Conservation (phyloP, 2,888 invertebrate species). For the Lamellibrachia columna region DNA sequence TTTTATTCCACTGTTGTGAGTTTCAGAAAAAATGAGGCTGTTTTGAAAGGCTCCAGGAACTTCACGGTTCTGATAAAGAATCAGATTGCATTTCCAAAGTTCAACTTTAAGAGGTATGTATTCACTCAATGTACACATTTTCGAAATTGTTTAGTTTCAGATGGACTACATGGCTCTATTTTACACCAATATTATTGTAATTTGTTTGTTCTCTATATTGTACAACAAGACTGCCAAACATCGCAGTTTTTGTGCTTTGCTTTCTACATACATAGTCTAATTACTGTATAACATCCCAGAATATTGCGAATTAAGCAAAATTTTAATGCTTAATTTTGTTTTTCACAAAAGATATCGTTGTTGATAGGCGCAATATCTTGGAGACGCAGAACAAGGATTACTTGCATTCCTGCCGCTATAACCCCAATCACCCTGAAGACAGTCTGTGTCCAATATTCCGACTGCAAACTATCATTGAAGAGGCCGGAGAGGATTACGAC, state of each 20-base stretch:
- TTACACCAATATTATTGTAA: too few species aligned
- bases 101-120: constrained; percentile 59
- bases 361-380: constrained; percentile 59
- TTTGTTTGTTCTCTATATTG: too few species aligned
- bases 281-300: too few species aligned
- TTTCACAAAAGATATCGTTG: not conserved
- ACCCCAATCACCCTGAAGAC: constrained; percentile 44
- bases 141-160: too few species aligned
- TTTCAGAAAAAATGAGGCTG: constrained; percentile 49
- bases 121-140: too few species aligned
- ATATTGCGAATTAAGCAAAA: too few species aligned
- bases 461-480: constrained; percentile 52
- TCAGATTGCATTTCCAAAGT: constrained; percentile 67
- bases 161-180: not conserved
- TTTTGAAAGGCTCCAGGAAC: constrained; percentile 50
- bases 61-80: constrained; percentile 69
- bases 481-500: constrained; percentile 47
- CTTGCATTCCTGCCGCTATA: constrained; percentile 53
- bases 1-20: not conserved
- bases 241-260: not conserved
- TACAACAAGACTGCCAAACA: too few species aligned
- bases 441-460: constrained; percentile 62
- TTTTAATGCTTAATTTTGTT: not conserved
- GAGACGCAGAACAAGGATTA: constrained; percentile 45
- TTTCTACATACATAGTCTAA: not conserved